A percentile compares a stretch with the other conserved stretches of the same genome.
phyloP scores from a whole-genome alignment of 2,113 vertebrate genomes.

The Catagonus wagneri region DNA sequence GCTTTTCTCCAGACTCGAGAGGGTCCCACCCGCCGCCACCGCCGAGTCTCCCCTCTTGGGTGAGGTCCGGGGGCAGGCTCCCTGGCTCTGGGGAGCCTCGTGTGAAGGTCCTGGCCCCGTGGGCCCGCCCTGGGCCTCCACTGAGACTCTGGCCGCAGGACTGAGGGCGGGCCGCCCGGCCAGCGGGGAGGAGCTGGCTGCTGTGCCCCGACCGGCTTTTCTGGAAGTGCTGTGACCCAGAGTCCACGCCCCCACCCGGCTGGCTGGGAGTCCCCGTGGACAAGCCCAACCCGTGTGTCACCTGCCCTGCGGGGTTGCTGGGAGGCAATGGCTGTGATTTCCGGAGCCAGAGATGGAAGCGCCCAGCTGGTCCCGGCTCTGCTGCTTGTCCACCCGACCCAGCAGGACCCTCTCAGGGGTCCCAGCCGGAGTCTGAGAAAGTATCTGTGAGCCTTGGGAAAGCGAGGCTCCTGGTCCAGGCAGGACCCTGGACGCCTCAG shows the following conservation, averaged over 20 bases:
- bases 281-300: no score
- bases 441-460: no score
- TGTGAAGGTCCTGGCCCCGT: no score
- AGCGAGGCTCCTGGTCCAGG: neutral
- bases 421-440: rapidly evolving
- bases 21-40: neutral
- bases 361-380: rapidly evolving
- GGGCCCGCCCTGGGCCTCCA: neutral
- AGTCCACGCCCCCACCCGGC: neutral
- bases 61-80: neutral
- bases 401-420: no score
- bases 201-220: neutral
- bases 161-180: neutral
- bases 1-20: neutral
- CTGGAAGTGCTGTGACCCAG: neutral
- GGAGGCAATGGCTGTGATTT: neutral
- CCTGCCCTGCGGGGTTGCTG: neutral
- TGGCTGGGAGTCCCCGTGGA: no score
- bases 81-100: rapidly evolving
- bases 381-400: rapidly evolving
- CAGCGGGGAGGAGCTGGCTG: neutral
- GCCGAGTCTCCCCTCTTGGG: neutral
- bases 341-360: neutral
- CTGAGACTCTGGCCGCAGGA: neutral
- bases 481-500: neutral